Conservation (phyloP, 2,888 invertebrate species). For the Phyllotreta cruciferae region DNA sequence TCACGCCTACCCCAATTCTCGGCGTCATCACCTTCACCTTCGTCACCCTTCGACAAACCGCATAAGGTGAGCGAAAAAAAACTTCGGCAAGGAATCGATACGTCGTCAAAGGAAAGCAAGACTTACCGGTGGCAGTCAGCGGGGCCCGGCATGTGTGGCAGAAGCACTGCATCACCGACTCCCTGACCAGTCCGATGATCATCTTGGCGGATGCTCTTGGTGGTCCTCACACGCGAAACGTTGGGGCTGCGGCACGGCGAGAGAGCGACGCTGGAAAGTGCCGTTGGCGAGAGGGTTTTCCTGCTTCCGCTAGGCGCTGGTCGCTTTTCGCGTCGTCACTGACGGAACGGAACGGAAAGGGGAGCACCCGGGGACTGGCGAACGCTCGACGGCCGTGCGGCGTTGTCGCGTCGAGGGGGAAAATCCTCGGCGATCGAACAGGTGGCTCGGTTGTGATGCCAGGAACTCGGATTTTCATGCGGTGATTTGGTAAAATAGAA, state of each 20-base stretch:
- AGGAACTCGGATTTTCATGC: no score
- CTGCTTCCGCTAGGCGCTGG: conserved; percentile 18
- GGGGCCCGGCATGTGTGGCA: conserved; percentile 92
- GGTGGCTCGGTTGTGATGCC: neutral
- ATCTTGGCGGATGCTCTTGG: conserved; percentile 61
- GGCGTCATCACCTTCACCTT: neutral
- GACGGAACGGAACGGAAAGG: conserved; percentile 26
- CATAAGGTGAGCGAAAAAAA: conserved; percentile 3
- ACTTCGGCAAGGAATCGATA: conserved; percentile 9
- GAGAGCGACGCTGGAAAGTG: conserved; percentile 5
- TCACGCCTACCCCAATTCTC: conserved; percentile 5
- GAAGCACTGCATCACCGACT: conserved; percentile 93
- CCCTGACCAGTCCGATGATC: conserved; percentile 89
- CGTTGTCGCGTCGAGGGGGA: conserved; percentile 16
- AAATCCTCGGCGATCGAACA: neutral
- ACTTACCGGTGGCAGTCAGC: conserved; percentile 78
- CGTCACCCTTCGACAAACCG: conserved; percentile 3
- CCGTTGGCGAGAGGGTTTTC: conserved; percentile 14
- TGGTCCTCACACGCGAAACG: conserved; percentile 18
- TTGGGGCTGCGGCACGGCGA: neutral
- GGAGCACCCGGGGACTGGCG: conserved; percentile 26
- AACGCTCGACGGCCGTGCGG: conserved; percentile 20
- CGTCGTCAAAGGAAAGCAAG: neutral
- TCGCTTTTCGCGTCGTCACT: conserved; percentile 27
- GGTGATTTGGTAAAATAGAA: no score